Percentiles rank a stretch among this genome's conserved stretches.
Evolutionary conservation across 2,888 invertebrate genomes (phyloP).

Genomic region (Habroteleia sp.): DNA sequence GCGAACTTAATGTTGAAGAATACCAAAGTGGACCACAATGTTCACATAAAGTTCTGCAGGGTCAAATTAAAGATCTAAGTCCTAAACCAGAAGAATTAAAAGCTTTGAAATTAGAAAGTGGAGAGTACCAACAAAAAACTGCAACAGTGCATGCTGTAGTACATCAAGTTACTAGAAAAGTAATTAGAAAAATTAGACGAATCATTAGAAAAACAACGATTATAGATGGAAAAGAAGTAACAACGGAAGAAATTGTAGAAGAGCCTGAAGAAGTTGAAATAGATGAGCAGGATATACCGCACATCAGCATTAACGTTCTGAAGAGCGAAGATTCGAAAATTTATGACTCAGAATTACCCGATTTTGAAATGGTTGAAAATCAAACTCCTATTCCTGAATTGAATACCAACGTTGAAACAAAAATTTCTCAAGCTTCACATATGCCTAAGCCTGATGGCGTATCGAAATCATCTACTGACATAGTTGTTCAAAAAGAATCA

Average conservation of each 20-base stretch:
- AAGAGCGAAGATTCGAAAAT: slow-evolving; percentile 82
- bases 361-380: slow-evolving; percentile 67
- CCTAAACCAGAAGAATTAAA: slow-evolving; percentile 70
- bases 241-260: slow-evolving; percentile 91
- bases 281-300: slow-evolving; percentile 87
- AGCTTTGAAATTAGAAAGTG: slow-evolving; percentile 77
- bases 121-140: slow-evolving; percentile 83
- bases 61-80: slow-evolving; percentile 82
- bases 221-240: slow-evolving; percentile 91
- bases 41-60: slow-evolving; percentile 83
- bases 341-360: slow-evolving; percentile 14
- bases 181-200: slow-evolving; percentile 88
- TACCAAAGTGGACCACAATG: slow-evolving; percentile 85
- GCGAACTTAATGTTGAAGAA: slow-evolving; percentile 85
- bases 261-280: slow-evolving; percentile 91
- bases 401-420: too few relatives aligned
- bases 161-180: slow-evolving; percentile 89
- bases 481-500: slow-evolving; percentile 33
- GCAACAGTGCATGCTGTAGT: slow-evolving; percentile 90
- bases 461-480: slow-evolving; percentile 2
- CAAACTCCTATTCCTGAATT: background rate
- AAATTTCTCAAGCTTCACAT: slow-evolving; percentile 20
- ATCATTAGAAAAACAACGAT: slow-evolving; percentile 89
- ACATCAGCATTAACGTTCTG: slow-evolving; percentile 86
- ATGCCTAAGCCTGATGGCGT: slow-evolving; percentile 23